These are phyloP conservation scores for Linnaemya vulpina DNA, from an alignment of 2,888 invertebrate species.

Conservation along the genomic window DNA sequence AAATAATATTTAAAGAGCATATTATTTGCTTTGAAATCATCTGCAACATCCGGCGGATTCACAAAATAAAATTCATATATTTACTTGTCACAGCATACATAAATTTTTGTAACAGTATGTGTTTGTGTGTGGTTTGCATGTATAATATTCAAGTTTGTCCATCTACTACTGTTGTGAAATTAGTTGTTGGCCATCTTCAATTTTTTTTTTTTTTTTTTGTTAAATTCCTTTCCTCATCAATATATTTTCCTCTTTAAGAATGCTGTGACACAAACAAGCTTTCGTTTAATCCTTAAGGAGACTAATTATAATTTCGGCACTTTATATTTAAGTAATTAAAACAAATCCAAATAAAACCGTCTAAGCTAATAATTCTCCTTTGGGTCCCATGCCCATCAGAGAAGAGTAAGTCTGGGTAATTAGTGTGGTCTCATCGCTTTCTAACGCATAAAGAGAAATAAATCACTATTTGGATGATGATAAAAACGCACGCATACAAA, in stretches of 20 bases:
- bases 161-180: too few relatives aligned
- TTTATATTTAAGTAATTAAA: not conserved
- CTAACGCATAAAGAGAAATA: conserved; percentile 4
- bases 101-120: not conserved
- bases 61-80: too few relatives aligned
- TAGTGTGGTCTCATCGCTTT: not conserved
- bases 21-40: too few relatives aligned
- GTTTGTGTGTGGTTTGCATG: not conserved
- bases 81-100: too few relatives aligned
- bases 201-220: too few relatives aligned
- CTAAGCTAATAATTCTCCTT: not conserved
- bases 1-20: too few relatives aligned
- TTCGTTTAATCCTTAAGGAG: not conserved
- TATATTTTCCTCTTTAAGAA: too few relatives aligned
- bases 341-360: not conserved
- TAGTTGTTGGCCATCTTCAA: too few relatives aligned
- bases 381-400: not conserved
- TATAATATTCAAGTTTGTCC: too few relatives aligned
- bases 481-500: not conserved
- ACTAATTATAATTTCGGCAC: not conserved
- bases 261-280: not conserved
- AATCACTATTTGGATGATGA: conserved; percentile 36
- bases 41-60: too few relatives aligned
- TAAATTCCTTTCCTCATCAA: too few relatives aligned
- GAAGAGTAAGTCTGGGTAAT: conserved; percentile 28